Base-by-base conservation (phyloP, 2,113 vertebrate species). In the Brachyhypopomus occidentalis region DNA sequence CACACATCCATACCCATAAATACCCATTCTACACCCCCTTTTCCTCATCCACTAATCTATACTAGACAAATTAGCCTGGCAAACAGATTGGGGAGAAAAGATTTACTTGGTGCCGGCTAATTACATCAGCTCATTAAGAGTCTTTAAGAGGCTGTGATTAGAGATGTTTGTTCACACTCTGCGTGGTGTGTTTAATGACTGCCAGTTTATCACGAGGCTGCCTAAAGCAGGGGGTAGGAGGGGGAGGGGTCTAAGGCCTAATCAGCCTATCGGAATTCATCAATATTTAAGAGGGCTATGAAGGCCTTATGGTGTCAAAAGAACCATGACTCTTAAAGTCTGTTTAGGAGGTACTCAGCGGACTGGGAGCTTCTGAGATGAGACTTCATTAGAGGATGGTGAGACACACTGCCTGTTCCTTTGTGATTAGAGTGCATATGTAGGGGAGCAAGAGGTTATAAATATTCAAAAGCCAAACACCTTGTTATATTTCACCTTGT, bases 101-200 rank as follows among this genome's bases (percentile, higher is more conserved):
- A 92, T 93, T 93, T 92, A 92, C 75, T 93, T 92, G 91, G 87
- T 90, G 91, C 84, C 85, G 93, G 92, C 94, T 94, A 95, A 97
- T 97, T 95, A 96, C 93, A 94, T 90, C 93, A 92, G 90, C 93
- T 96, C 95, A 94, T 95, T 94, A 96, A 93, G 91, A 93, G 90
- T 95, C 94, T 94, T 96, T 95, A 95, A 94, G 94, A 93, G 91
- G 88, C 91, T 92, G 85, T 94, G 94, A 94, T 94, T 94, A 94
- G 91, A 90, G 89, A 90, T 84, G 89, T 91, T 88, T 93, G 90
- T 91, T 93, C 92, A 92, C 89, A 92, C 84, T 91, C 90, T 88
- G 90, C 92, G 90, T 89, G 91, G 92, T 91, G 83, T 90, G 89
- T 87, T 89, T 93, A 92, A 94, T 93, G 92, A 90, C 89, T 84